A percentile compares a stretch with the other conserved stretches of the same genome.
phyloP scores from a whole-genome alignment of 2,888 invertebrate species.

The Nomada fucata region DNA sequence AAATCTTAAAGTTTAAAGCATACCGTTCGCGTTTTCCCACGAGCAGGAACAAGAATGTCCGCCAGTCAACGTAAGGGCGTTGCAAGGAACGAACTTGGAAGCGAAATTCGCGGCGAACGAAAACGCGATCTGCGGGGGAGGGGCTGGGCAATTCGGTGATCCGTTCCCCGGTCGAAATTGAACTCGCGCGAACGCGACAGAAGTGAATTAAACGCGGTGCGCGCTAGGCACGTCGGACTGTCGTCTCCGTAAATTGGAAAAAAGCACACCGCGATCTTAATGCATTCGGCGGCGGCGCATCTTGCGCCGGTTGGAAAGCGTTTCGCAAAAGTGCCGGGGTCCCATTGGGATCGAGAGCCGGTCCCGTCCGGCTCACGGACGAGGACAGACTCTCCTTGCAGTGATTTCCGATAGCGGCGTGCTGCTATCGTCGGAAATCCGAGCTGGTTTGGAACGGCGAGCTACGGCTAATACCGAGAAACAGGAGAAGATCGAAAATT shows the following conservation, averaged over 20 bases:
- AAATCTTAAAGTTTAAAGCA: too few species aligned
- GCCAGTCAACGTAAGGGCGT: too few species aligned
- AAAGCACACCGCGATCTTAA: slow-evolving; percentile 2
- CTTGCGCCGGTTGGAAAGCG: neutral
- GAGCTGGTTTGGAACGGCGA: neutral
- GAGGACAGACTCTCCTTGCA: neutral
- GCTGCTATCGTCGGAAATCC: slow-evolving; percentile 15
- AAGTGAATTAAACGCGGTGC: slow-evolving; percentile 36
- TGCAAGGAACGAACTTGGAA: neutral
- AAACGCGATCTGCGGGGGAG: neutral
- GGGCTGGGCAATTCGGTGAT: slow-evolving; percentile 13
- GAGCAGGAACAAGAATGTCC: too few species aligned
- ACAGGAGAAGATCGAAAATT: slow-evolving; percentile 39
- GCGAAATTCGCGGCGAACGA: slow-evolving; percentile 8
- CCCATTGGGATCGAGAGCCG: neutral
- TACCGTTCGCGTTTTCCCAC: too few species aligned
- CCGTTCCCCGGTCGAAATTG: slow-evolving; percentile 35
- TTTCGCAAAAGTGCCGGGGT: neutral
- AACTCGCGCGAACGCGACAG: slow-evolving; percentile 45
- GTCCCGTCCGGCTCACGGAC: neutral
- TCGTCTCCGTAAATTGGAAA: slow-evolving; percentile 22
- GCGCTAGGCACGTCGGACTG: neutral
- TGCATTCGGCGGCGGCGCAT: neutral
- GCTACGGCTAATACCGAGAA: slow-evolving; percentile 19
- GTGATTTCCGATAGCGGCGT: neutral